Evolutionary conservation across 1,140 invertebrate species (phyloP).

Genomic region (Argopecten irradians): DNA sequence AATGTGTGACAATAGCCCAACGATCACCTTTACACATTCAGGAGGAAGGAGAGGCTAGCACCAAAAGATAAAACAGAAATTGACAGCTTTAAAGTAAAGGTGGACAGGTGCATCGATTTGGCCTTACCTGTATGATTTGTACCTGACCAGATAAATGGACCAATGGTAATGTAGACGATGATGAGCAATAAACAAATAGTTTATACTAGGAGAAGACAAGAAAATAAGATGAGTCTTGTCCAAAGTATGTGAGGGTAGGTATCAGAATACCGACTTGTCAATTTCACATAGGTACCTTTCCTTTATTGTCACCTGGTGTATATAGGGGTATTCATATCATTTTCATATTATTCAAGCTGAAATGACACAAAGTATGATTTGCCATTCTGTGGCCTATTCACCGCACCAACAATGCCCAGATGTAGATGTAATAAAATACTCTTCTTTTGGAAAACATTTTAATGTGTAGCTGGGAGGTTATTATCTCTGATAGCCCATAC

Average conservation of each 20-base stretch:
- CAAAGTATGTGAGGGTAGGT: not conserved
- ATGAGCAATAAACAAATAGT: slow-evolving; percentile 9
- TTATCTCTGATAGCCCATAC: not conserved
- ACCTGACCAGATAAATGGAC: slow-evolving; percentile 20
- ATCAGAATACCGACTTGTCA: not conserved
- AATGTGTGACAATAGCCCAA: not conserved
- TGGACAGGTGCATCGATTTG: slow-evolving; percentile 15
- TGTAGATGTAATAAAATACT: slow-evolving; percentile 42
- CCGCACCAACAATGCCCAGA: slow-evolving; percentile 10
- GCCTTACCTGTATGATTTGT: not conserved
- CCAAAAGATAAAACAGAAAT: not conserved
- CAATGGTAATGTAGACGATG: not conserved
- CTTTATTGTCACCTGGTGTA: slow-evolving; percentile 25
- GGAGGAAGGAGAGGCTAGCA: not conserved
- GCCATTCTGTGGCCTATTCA: slow-evolving; percentile 32
- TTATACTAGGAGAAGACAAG: slow-evolving; percentile 7
- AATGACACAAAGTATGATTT: slow-evolving; percentile 24
- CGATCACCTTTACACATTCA: not conserved
- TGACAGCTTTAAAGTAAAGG: not conserved
- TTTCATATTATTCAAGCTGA: slow-evolving; percentile 34
- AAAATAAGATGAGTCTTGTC: slow-evolving; percentile 17
- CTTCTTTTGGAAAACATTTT: slow-evolving; percentile 43
- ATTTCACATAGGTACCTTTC: not conserved
- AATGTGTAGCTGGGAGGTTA: slow-evolving; percentile 35
- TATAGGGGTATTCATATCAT: slow-evolving; percentile 43